Evolutionary conservation across 2,113 vertebrate genomes (phyloP).

Genomic region (Corydoras sp.): DNA sequence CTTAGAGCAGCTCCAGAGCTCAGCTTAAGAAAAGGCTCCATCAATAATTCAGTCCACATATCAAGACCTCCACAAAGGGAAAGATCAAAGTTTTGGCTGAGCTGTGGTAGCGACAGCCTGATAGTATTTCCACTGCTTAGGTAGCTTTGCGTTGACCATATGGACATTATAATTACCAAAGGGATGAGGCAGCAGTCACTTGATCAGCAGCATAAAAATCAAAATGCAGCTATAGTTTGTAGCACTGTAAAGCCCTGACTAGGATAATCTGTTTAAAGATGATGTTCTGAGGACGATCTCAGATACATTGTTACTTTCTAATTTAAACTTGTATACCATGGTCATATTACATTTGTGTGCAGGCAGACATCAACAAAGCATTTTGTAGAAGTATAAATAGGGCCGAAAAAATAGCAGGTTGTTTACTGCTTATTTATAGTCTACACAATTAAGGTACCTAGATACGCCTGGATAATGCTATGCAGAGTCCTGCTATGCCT

Average conservation of each 20-base stretch:
- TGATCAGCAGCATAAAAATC: slow-evolving; percentile 67
- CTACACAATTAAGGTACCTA: slow-evolving; percentile 32
- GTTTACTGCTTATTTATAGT: slow-evolving; percentile 31
- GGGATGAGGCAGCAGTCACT: slow-evolving; percentile 68
- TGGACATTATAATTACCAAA: slow-evolving; percentile 69
- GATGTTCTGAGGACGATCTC: neutral
- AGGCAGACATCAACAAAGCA: neutral
- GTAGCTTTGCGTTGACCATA: slow-evolving; percentile 69
- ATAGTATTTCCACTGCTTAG: slow-evolving; percentile 62
- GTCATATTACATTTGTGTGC: neutral
- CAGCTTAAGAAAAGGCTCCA: slow-evolving; percentile 63
- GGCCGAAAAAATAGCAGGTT: neutral
- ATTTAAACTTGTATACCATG: neutral
- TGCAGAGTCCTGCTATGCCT: slow-evolving; percentile 22
- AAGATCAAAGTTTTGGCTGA: slow-evolving; percentile 69
- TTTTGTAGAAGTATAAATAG: slow-evolving; percentile 1
- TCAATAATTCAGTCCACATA: slow-evolving; percentile 78
- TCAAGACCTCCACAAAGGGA: slow-evolving; percentile 67
- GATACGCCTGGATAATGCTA: slow-evolving; percentile 29
- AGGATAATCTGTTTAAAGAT: slow-evolving; percentile 23
- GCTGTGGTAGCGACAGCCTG: slow-evolving; percentile 39
- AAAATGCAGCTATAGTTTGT: slow-evolving; percentile 66
- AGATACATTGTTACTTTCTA: neutral
- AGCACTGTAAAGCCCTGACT: slow-evolving; percentile 37
- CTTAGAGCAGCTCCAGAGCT: slow-evolving; percentile 64